Base-by-base conservation (phyloP, 1,140 invertebrate genomes). In the Harlomillsia oculata region DNA sequence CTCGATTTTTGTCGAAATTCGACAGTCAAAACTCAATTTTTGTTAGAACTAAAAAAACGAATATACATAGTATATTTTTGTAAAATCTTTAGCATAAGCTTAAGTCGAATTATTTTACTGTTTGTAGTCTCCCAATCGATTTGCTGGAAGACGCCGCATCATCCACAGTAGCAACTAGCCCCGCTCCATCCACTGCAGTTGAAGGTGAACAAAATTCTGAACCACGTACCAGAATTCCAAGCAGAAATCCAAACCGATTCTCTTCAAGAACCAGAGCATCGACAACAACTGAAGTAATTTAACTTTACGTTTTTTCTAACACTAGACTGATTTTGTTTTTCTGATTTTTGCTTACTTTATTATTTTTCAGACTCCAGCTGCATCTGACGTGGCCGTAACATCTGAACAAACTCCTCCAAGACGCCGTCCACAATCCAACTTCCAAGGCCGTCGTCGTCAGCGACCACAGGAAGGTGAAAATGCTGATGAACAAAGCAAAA, bases 201-300 rank as follows among this genome's bases (percentile, higher is more conserved):
- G 49, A 41, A 5, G 36, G 29, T 32, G 51, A 53, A 59, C 43
- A 21, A 49, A 49, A 18, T 43, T 28, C 21, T 2, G 26, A 48
- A 40, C 16, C 28, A 29, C 52, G 21, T 1, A 2, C 49, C 5
- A 59, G 46, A 53, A 5, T 21, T 23, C 55, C 59, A 18, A 20
- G 16, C 11, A 53, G 60, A 26, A 58, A 59, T 49, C 34, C 28
- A 14, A 48, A 21, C 29, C 16, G 63, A 36, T 64, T 64, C 20
- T 52, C 59, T 26, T 29, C 21, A 1, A 43, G 62, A 50, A 64
- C 45, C 21, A 30, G 59, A 5, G 34, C 39, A 28, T 36, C 62
- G 14, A 34, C 62, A 5, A 62, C 59, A 3, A 57, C 59, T 37
- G 46, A 43, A 39, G 59, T 53, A 51, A 25, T 20, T 13, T 49